A percentile compares a stretch with the other conserved stretches of the same genome.
Conservation (phyloP, 2,797 vertebrate genomes). For the Ciconia nigra region DNA sequence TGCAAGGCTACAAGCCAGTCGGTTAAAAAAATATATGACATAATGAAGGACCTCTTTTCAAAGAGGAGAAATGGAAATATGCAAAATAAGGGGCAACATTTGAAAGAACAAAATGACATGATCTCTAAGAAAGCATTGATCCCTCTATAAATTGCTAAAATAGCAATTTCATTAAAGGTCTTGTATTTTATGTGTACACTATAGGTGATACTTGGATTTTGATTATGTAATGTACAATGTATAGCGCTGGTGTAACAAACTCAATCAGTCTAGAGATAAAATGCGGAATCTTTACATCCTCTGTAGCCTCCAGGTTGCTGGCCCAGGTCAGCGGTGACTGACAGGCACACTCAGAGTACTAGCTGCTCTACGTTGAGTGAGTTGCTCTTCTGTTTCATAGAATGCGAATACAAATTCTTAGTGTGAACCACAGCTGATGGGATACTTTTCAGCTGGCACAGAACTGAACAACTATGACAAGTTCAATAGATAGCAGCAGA, state of each 20-base stretch:
- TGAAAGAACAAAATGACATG: neutral
- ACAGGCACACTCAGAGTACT: neutral
- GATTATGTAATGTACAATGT: neutral
- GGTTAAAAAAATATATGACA: neutral
- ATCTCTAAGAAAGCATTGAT: neutral
- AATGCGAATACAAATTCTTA: neutral
- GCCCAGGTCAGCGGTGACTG: neutral
- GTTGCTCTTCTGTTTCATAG: neutral
- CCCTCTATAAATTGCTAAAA: neutral
- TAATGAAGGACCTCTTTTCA: neutral
- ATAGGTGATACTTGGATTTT: neutral
- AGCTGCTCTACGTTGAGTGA: neutral
- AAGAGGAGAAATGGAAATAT: neutral
- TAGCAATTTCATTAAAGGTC: neutral
- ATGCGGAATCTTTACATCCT: neutral
- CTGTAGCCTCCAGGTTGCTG: neutral
- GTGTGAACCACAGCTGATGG: neutral
- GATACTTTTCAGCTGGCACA: neutral
- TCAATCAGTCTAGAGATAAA: neutral
- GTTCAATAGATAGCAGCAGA: neutral
- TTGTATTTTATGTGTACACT: neutral
- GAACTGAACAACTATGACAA: neutral
- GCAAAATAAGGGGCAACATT: neutral
- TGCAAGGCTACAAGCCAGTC: neutral
- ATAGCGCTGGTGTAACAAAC: neutral